phyloP scores from a whole-genome alignment of 2,113 vertebrate genomes.

The Hypocryptadius cinnamomeus region DNA sequence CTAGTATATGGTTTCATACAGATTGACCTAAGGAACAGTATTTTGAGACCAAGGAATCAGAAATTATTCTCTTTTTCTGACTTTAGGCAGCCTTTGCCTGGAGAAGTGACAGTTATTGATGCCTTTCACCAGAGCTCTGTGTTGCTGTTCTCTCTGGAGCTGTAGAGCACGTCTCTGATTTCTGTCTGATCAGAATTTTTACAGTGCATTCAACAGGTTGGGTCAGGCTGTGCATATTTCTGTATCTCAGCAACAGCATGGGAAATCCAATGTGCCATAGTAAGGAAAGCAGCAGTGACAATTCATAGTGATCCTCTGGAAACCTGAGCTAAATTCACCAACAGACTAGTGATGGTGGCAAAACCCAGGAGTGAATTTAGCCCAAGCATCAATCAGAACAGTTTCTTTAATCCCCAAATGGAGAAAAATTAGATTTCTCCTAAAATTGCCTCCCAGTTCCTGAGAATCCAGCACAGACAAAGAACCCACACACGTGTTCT shows the following conservation, averaged over 20 bases:
- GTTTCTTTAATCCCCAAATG: neutral
- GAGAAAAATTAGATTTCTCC: neutral
- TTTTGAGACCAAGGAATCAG: neutral
- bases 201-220: neutral
- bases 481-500: fast-evolving
- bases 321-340: neutral
- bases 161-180: neutral
- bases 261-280: neutral
- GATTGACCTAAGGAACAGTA: neutral
- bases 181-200: neutral
- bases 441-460: neutral
- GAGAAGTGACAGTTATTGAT: neutral
- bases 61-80: neutral
- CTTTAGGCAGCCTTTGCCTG: neutral
- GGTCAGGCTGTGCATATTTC: neutral
- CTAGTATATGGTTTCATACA: neutral
- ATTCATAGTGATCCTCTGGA: neutral
- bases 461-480: neutral
- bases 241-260: neutral
- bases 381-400: neutral
- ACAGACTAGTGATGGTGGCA: neutral
- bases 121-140: neutral
- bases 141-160: neutral
- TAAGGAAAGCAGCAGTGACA: neutral
- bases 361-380: neutral